Conservation (phyloP, 92 coral and sea anemone species). For the Zoanthus sociatus region DNA sequence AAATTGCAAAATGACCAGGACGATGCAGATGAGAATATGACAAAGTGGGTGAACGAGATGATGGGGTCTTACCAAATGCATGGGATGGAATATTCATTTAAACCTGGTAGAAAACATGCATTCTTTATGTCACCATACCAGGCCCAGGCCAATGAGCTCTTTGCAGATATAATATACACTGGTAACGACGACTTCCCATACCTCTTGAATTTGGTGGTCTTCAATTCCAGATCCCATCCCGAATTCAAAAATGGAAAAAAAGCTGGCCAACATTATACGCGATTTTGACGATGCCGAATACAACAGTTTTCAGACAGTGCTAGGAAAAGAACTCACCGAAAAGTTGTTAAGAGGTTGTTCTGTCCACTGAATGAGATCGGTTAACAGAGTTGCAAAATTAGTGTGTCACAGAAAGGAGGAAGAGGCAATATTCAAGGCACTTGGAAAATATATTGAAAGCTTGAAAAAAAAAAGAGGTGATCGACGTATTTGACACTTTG, state of each 20-base stretch:
- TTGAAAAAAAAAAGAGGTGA: constrained; percentile 45
- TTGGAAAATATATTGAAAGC: constrained; percentile 56
- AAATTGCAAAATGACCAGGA: no score
- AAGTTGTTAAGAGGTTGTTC: constrained; percentile 68
- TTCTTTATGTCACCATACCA: background rate
- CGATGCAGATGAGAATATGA: no score
- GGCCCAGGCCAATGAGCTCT: background rate
- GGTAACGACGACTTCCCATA: constrained; percentile 1
- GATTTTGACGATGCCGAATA: no score
- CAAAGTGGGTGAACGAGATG: no score
- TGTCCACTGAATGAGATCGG: constrained; percentile 72
- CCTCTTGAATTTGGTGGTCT: background rate
- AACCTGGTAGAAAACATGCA: background rate
- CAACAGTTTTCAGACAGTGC: constrained; percentile 25
- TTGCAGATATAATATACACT: background rate
- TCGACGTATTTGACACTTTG: constrained; percentile 43
- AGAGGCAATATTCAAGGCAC: constrained; percentile 49
- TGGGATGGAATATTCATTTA: background rate
- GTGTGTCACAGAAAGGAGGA: constrained; percentile 50
- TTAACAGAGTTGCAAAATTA: constrained; percentile 61
- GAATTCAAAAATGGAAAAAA: no score
- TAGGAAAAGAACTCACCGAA: constrained; percentile 52
- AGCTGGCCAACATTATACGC: no score
- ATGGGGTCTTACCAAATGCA: no score
- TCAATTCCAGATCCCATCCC: background rate